These are phyloP conservation scores for Champsocephalus gunnari DNA, from an alignment of 2,797 vertebrate genomes.

Conservation along the genomic window DNA sequence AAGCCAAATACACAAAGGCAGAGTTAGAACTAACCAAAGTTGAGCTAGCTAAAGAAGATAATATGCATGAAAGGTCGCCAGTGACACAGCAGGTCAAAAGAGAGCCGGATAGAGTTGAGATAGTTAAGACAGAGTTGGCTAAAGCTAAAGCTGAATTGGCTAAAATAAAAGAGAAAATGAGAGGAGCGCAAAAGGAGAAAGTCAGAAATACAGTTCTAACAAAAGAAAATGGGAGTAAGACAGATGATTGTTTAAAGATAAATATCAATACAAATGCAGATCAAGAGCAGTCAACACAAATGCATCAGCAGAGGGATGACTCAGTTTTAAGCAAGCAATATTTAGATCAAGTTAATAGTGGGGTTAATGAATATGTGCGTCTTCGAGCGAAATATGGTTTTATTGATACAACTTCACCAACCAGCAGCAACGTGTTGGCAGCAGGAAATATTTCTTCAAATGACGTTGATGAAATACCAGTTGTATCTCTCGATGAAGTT, in stretches of 20 bases:
- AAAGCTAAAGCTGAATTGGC: constrained; percentile 78
- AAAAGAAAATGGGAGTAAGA: constrained; percentile 44
- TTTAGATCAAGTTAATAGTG: constrained; percentile 26
- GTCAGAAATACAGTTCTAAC: constrained; percentile 22
- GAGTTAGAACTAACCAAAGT: constrained; percentile 39
- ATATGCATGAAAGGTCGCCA: constrained; percentile 30
- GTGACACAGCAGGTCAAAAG: constrained; percentile 46
- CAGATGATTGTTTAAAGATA: background rate
- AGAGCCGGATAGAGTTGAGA: constrained; percentile 69
- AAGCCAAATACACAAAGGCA: constrained; percentile 18
- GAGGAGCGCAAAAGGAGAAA: constrained; percentile 64
- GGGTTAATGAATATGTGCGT: constrained; percentile 51
- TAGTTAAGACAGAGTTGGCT: constrained; percentile 73
- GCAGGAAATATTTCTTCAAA: constrained; percentile 27
- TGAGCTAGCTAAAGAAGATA: constrained; percentile 31
- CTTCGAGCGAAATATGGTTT: constrained; percentile 73
- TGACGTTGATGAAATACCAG: constrained; percentile 33
- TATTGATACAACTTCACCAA: constrained; percentile 33
- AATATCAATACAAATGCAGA: constrained; percentile 34
- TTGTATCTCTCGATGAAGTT: constrained; percentile 26
- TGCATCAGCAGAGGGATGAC: constrained; percentile 33
- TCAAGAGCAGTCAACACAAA: constrained; percentile 26
- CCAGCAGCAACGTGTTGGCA: constrained; percentile 31
- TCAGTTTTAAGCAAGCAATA: background rate
- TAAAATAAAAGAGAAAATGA: constrained; percentile 78